These are phyloP conservation scores for Boloria euphrosyne DNA, from an alignment of 2,888 invertebrate genomes.

Conservation along the genomic window DNA sequence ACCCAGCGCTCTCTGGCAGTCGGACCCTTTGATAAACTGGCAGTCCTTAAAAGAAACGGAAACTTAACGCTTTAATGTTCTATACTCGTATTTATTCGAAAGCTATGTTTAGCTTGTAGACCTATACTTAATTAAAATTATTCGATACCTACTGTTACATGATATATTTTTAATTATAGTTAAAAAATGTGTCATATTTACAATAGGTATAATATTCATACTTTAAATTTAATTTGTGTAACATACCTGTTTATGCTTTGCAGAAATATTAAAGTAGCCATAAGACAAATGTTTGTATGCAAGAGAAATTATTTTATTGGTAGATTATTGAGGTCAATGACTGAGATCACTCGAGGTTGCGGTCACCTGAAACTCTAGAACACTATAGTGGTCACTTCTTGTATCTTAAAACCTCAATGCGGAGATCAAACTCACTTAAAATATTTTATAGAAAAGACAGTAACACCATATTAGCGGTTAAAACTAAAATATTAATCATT, in stretches of 20 bases:
- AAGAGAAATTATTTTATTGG: slow-evolving; percentile 62
- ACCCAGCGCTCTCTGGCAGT: slow-evolving; percentile 76
- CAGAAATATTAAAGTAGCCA: neutral
- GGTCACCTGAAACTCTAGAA: slow-evolving; percentile 74
- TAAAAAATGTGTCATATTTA: too few species aligned
- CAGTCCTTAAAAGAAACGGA: slow-evolving; percentile 73
- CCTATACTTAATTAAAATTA: too few species aligned
- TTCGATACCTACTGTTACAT: too few species aligned
- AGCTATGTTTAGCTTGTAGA: neutral
- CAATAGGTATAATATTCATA: too few species aligned
- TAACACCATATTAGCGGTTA: neutral
- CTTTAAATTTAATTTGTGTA: neutral
- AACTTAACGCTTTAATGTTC: slow-evolving; percentile 73
- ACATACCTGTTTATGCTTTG: neutral
- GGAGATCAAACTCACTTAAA: slow-evolving; percentile 24
- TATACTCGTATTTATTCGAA: slow-evolving; percentile 51
- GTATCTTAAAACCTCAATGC: slow-evolving; percentile 49
- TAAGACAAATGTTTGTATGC: slow-evolving; percentile 19
- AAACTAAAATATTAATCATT: neutral
- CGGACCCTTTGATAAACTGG: slow-evolving; percentile 73
- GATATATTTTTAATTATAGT: too few species aligned
- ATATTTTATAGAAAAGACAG: neutral
- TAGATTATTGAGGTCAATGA: slow-evolving; percentile 67
- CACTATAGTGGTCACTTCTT: slow-evolving; percentile 59
- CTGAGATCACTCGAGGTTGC: slow-evolving; percentile 60